Evolutionary conservation across 2,888 invertebrate species (phyloP).

Genomic region (Spilarctia lutea): DNA sequence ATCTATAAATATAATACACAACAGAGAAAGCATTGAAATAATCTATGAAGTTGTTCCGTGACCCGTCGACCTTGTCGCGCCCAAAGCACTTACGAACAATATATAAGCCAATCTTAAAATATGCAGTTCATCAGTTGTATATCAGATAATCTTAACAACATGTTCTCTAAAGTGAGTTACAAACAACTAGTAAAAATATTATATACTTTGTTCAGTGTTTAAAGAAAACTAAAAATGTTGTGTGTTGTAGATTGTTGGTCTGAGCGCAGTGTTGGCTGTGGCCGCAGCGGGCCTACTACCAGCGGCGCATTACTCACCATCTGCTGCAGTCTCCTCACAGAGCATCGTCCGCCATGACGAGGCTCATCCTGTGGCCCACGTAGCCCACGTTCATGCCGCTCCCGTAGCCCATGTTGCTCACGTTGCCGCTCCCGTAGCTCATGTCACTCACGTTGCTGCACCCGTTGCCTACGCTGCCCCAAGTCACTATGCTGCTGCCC

Average conservation of each 20-base stretch:
- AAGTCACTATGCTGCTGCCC: slow-evolving; percentile 53
- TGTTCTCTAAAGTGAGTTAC: slow-evolving; percentile 79
- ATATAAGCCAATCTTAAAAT: slow-evolving; percentile 68
- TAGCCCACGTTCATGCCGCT: slow-evolving; percentile 50
- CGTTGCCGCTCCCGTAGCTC: slow-evolving; percentile 50
- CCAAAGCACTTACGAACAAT: slow-evolving; percentile 65
- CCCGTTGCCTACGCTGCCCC: slow-evolving; percentile 38
- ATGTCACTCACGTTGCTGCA: too few species aligned
- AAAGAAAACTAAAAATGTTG: not conserved
- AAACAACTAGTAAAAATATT: not conserved
- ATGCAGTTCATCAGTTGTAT: slow-evolving; percentile 69
- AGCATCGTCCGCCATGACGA: slow-evolving; percentile 76
- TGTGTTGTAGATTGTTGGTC: slow-evolving; percentile 64
- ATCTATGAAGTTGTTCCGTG: slow-evolving; percentile 59
- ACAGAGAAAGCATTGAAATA: slow-evolving; percentile 47
- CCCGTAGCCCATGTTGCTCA: slow-evolving; percentile 53
- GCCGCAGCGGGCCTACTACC: slow-evolving; percentile 71
- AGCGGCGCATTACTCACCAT: slow-evolving; percentile 74
- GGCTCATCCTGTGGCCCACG: slow-evolving; percentile 50
- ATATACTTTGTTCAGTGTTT: not conserved
- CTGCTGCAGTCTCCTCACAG: slow-evolving; percentile 77
- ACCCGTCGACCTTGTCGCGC: slow-evolving; percentile 77
- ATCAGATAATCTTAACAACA: slow-evolving; percentile 62
- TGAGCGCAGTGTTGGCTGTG: slow-evolving; percentile 74
- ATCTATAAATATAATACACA: slow-evolving; percentile 11